A percentile compares a stretch with the other conserved stretches of the same genome.
Conservation (phyloP, 2,113 vertebrate genomes). For the Tyto alba region DNA sequence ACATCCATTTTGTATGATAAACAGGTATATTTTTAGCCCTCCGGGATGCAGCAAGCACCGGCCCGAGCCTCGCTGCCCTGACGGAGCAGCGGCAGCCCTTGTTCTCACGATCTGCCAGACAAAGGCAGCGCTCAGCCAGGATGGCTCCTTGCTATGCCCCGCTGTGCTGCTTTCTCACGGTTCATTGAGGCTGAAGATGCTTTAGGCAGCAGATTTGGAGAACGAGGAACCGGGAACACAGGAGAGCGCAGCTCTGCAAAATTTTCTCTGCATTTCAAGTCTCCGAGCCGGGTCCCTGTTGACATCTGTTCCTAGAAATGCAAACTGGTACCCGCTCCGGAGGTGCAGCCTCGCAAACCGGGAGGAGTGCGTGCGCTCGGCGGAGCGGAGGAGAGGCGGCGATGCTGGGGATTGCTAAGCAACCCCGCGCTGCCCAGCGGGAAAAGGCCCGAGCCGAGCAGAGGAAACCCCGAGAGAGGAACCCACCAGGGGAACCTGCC, state of each 20-base stretch:
- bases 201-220: conserved; percentile 10
- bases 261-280: background rate
- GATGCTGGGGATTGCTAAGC: conserved; percentile 56
- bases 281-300: background rate
- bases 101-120: background rate
- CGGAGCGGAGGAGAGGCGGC: background rate
- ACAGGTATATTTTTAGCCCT: background rate
- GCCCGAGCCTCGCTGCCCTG: background rate
- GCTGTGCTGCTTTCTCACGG: background rate
- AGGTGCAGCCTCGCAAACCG: background rate
- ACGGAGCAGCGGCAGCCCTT: background rate
- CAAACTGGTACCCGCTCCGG: background rate
- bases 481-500: background rate
- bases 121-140: background rate
- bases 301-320: background rate
- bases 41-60: background rate
- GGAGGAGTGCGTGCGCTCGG: background rate
- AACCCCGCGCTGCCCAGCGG: background rate
- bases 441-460: background rate
- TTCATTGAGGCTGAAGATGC: background rate
- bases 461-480: background rate
- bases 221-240: background rate
- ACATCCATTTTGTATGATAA: background rate
- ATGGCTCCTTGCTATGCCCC: background rate
- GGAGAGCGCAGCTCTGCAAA: background rate